These are phyloP conservation scores for Phalloptychus januarius DNA, from an alignment of 2,797 vertebrate species.

Conservation along the genomic window DNA sequence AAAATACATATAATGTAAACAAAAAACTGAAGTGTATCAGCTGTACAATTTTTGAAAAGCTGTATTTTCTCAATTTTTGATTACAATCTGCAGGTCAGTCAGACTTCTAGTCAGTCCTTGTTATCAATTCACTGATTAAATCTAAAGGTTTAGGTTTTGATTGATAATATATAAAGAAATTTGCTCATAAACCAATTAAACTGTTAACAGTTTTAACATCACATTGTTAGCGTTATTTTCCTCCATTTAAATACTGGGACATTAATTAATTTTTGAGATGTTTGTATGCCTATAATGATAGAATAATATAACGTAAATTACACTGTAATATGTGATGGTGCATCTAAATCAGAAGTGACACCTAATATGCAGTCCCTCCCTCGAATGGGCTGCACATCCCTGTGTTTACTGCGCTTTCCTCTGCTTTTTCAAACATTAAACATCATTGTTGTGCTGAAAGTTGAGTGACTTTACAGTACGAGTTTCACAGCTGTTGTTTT, in stretches of 20 bases:
- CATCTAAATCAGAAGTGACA: slow-evolving; percentile 18
- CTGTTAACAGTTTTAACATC: neutral
- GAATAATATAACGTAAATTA: neutral
- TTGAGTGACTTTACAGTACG: slow-evolving; percentile 31
- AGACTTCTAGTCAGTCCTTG: neutral
- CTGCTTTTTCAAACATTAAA: slow-evolving; percentile 44
- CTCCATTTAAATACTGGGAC: neutral
- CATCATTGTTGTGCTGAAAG: slow-evolving; percentile 31
- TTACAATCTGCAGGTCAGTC: neutral
- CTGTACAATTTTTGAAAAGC: neutral
- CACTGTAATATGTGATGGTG: neutral
- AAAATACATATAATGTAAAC: neutral
- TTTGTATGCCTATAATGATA: neutral
- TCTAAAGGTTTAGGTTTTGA: neutral
- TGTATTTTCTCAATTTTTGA: neutral
- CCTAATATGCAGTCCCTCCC: slow-evolving; percentile 19
- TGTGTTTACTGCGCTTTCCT: slow-evolving; percentile 54
- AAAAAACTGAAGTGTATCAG: neutral
- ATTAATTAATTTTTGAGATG: slow-evolving; percentile 1
- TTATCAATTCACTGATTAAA: neutral
- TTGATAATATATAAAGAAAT: neutral
- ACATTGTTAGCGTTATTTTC: neutral
- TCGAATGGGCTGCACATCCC: slow-evolving; percentile 28
- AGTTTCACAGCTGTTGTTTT: slow-evolving; percentile 66
- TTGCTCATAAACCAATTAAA: neutral